A percentile compares a stretch with the other conserved stretches of the same genome.
Conservation (phyloP, 2,888 invertebrate genomes). For the Leptura quadrifasciata region DNA sequence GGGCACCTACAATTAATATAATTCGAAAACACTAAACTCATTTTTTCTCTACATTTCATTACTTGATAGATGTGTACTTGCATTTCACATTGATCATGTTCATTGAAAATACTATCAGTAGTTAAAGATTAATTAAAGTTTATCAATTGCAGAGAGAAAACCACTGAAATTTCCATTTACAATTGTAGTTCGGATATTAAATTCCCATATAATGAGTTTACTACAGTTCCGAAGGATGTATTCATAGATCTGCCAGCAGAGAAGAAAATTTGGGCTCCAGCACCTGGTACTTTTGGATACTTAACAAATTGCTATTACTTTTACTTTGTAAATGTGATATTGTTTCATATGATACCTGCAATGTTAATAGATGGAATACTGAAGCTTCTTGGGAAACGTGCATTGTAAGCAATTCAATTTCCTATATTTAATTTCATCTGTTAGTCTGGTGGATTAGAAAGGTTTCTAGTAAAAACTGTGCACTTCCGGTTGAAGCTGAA, state of each 20-base stretch:
- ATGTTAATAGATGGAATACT: background rate
- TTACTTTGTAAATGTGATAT: background rate
- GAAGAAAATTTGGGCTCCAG: background rate
- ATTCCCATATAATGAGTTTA: background rate
- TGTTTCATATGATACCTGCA: background rate
- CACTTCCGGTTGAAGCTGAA: too few relatives aligned
- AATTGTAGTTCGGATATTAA: background rate
- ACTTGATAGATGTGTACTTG: too few relatives aligned
- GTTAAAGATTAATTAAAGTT: too few relatives aligned
- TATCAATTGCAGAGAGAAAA: background rate
- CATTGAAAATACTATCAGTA: too few relatives aligned
- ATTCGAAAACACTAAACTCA: too few relatives aligned
- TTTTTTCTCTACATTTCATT: too few relatives aligned
- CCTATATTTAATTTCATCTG: too few relatives aligned
- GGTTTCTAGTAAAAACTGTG: too few relatives aligned
- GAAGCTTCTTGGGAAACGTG: background rate
- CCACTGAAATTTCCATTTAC: background rate
- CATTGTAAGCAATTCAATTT: background rate
- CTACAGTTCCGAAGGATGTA: background rate
- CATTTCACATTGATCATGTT: too few relatives aligned
- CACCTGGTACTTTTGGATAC: background rate
- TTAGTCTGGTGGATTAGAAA: too few relatives aligned
- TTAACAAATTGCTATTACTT: background rate
- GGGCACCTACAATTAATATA: too few relatives aligned
- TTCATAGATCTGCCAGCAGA: background rate